phyloP scores from a whole-genome alignment of 2,888 invertebrate genomes.

The Thymelicus sylvestris region DNA sequence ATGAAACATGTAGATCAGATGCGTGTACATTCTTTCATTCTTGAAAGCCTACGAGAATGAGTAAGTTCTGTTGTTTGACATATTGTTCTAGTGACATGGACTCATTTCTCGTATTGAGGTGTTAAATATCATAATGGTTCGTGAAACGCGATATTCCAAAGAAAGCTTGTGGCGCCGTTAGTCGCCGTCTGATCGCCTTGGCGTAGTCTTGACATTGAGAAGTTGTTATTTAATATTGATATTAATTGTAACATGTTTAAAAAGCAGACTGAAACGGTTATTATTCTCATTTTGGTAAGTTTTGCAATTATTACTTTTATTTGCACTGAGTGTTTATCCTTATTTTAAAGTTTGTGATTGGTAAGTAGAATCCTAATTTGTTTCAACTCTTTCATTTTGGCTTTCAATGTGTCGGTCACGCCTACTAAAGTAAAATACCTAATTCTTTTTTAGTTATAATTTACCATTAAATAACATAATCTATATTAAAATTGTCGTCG shows the following conservation, averaged over 20 bases:
- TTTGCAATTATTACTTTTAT: not conserved
- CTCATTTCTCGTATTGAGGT: conserved; percentile 64
- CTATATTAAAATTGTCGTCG: no score
- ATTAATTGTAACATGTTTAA: conserved; percentile 13
- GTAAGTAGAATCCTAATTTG: no score
- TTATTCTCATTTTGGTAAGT: conserved; percentile 16
- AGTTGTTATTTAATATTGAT: conserved; percentile 1
- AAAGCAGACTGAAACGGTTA: not conserved
- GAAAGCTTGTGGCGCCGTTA: conserved; percentile 63
- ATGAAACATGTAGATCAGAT: not conserved
- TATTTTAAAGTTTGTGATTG: no score
- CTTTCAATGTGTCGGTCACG: no score
- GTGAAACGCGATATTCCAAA: conserved; percentile 56
- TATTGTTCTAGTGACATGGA: conserved; percentile 58
- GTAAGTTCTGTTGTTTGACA: conserved; percentile 49
- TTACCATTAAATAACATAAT: no score
- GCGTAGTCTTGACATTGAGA: conserved; percentile 46
- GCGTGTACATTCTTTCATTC: conserved; percentile 1
- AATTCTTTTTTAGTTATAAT: no score
- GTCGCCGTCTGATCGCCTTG: conserved; percentile 53
- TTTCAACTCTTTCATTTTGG: no score
- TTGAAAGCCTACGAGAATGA: conserved; percentile 37
- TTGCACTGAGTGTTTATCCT: no score
- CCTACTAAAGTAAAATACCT: no score
- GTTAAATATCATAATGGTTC: conserved; percentile 72